Evolutionary conservation across 2,113 vertebrate species (phyloP), one percentile per base, ranked within the genome.

Genomic region (Malaclemys terrapin): DNA sequence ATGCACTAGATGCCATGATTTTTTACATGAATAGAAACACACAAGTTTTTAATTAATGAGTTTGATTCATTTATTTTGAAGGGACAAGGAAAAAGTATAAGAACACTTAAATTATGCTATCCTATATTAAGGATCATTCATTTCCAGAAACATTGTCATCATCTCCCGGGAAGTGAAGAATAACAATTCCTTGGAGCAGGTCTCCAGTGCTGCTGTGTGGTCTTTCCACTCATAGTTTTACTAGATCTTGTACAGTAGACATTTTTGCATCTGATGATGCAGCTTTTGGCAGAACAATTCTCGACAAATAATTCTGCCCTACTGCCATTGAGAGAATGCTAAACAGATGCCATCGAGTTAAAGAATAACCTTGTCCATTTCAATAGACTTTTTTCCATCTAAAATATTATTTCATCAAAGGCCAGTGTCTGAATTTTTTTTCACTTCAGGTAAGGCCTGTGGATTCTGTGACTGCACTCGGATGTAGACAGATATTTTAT

Each of bases 391-490:
- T 59, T 25, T 56, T 10, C 9, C 1, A 10, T 4, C 62, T 75
- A 7, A 81, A 87, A 29, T 20, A 72, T 0, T 5, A 31, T 65
- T 89, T 89, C 9, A 80, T 1, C 22, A 0, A 59, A n/a, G 24
- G 4, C 14, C 10, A 47, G 52, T 47, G 5, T 29, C 56, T 45
- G 20, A 82, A 78, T 29, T 29, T 14, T 29, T 88, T 69, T 79
- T 22, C 8, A 65, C 17, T 42, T 6, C 0, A 1, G 1, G 54
- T 65, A 38, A 25, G n/a, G 38, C 25, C 25, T 24, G 2, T 50
- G 27, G 8, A 56, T 65, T 87, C 35, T 84, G 19, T 69, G 75
- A 69, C 19, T 87, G 3, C 24, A 27, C 19, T 52, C 49, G 57
- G 2, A 9, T 78, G 5, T 42, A 75, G 72, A 45, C 22, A 75